phyloP scores from a whole-genome alignment of 2,797 vertebrate species.

The Notolepis coatsorum region DNA sequence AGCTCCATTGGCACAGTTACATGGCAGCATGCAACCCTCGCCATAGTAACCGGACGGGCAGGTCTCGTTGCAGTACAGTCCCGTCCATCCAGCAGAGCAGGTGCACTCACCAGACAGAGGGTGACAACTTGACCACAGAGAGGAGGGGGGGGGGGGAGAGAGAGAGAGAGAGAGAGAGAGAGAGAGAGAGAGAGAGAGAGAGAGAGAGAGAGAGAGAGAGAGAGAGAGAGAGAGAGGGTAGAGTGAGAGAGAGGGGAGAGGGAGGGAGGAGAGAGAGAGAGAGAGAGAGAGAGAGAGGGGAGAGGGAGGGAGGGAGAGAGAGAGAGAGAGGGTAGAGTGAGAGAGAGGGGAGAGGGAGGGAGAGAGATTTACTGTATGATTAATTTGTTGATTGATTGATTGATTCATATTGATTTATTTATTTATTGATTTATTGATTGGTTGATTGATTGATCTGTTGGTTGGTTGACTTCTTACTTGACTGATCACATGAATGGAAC shows the following conservation, averaged over 20 bases:
- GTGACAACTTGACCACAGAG: slow-evolving; percentile 88
- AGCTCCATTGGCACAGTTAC: slow-evolving; percentile 91
- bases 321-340: slow-evolving; percentile 17
- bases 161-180: slow-evolving; percentile 46
- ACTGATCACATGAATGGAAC: too few relatives aligned
- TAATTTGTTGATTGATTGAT: too few relatives aligned
- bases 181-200: slow-evolving; percentile 42
- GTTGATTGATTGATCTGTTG: too few relatives aligned
- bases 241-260: too few relatives aligned
- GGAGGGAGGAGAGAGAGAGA: slow-evolving; percentile 9
- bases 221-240: slow-evolving; percentile 9
- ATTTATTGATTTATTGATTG: too few relatives aligned
- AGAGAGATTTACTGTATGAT: too few relatives aligned
- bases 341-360: too few relatives aligned
- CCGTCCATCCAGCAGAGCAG: slow-evolving; percentile 94
- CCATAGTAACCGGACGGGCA: slow-evolving; percentile 91
- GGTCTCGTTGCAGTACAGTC: slow-evolving; percentile 94
- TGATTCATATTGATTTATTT: too few relatives aligned
- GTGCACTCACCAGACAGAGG: slow-evolving; percentile 95
- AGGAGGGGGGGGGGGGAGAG: background rate
- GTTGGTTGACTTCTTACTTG: too few relatives aligned
- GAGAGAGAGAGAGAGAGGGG: slow-evolving; percentile 18
- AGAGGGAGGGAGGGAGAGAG: slow-evolving; percentile 4
- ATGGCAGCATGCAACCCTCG: slow-evolving; percentile 87
- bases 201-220: slow-evolving; percentile 28